Evolutionary conservation across 53 echinoderm and acorn worm genomes (phyloP), one percentile per base, ranked within the genome.

Genomic region (Astropecten irregularis): DNA sequence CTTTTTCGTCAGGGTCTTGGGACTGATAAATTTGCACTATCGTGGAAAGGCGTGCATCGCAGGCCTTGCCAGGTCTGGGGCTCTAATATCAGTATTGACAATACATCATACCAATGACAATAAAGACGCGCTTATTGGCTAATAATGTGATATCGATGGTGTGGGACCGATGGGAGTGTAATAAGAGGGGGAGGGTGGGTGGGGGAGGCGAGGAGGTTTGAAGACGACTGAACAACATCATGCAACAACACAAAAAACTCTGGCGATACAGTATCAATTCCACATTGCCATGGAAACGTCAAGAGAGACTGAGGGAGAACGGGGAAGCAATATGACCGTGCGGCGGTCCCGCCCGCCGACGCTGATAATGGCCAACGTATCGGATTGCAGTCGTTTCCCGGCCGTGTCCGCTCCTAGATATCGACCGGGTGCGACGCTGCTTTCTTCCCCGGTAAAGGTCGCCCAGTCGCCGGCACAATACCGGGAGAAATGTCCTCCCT

Each of bases 381-480:
- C 76, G 37, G 76, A 76, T 76, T 76, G 57, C 76, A 50, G 18
- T 31, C 27, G 27, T 39, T 20, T 59, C 76, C 27, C 76, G 40
- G 59, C 57, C 52, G 53, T 76, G 35, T 40, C 58, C 28, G 59
- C 76, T 56, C n/a, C 59, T 6, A 56, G 76, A 58, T 76, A 76
- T 76, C 76, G 76, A 76, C 76, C 76, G 29, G 42, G 31, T 34
- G 27, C n/a, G 26, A 15, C 42, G 57, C 59, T 58, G 76, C 59
- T 58, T 76, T 76, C 76, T 76, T 58, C 76, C 26, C 35, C 76
- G 40, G 58, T 76, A 76, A 76, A 76, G 76, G 76, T 76, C 76
- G 76, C 57, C 15, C 76, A 58, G 76, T 51, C 52, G 76, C 28
- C 36, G 27, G 76, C 58, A 76, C 76, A 76, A 76, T 76, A 58